Evolutionary conservation across 2,888 invertebrate genomes (phyloP).

Genomic region (Mesorhabditis spiculigera): DNA sequence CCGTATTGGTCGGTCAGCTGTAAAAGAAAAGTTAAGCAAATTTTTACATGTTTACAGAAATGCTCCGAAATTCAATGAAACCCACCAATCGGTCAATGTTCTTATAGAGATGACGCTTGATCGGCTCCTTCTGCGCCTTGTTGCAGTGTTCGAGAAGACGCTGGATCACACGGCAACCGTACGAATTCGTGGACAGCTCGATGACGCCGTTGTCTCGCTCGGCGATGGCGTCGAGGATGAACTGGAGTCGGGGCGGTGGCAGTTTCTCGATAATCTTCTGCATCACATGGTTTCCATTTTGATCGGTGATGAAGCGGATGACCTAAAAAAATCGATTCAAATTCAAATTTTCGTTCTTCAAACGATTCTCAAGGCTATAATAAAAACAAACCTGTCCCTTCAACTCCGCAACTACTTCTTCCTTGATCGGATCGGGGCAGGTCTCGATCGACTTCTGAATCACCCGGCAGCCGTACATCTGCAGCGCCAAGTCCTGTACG

Average conservation of each 20-base stretch:
- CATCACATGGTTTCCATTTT: constrained; percentile 98
- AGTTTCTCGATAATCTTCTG: constrained; percentile 95
- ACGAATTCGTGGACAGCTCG: constrained; percentile 84
- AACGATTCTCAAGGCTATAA: not conserved
- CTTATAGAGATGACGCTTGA: constrained; percentile 87
- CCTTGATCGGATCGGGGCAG: constrained; percentile 59
- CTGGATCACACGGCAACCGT: constrained; percentile 97
- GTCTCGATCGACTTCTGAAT: constrained; percentile 94
- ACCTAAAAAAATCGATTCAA: constrained; percentile 18
- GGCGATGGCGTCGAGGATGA: constrained; percentile 74
- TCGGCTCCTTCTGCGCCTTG: constrained; percentile 79
- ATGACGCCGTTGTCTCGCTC: constrained; percentile 7
- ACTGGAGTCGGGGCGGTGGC: constrained; percentile 86
- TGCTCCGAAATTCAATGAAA: not conserved
- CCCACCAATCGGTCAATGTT: constrained; percentile 70
- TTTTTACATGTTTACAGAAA: constrained; percentile 62
- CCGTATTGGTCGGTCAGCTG: constrained; percentile 81
- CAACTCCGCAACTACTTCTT: constrained; percentile 91
- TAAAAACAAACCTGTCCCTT: constrained; percentile 73
- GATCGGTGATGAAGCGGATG: constrained; percentile 96
- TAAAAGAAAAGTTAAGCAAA: constrained; percentile 72
- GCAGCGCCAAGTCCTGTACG: constrained; percentile 88
- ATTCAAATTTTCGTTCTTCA: not conserved
- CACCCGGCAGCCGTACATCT: constrained; percentile 87
- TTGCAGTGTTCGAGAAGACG: constrained; percentile 97